Evolutionary conservation across 2,113 vertebrate genomes (phyloP).

Genomic region (Xenopus tropicalis): DNA sequence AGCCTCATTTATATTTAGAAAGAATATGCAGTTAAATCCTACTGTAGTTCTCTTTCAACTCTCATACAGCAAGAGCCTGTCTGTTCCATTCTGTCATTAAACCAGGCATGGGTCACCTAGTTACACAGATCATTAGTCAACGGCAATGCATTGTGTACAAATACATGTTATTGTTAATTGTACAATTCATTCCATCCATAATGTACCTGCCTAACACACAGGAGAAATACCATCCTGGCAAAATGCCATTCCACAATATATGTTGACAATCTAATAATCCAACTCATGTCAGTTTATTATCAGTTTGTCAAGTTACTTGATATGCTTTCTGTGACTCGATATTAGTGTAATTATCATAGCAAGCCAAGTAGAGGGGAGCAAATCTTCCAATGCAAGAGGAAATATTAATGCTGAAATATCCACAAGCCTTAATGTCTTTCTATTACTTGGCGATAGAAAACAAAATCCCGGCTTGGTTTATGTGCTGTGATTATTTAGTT

Average conservation of each 20-base stretch:
- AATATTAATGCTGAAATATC: too few species aligned
- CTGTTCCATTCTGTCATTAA: too few species aligned
- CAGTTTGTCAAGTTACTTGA: slow-evolving; percentile 21
- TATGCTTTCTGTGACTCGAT: slow-evolving; percentile 16
- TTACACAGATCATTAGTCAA: neutral
- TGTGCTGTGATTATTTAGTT: too few species aligned
- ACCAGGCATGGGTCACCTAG: too few species aligned
- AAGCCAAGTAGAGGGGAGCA: neutral
- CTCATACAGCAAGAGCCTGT: too few species aligned
- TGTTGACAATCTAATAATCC: slow-evolving; percentile 39
- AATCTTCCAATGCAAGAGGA: neutral
- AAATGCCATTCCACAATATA: slow-evolving; percentile 25
- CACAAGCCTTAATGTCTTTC: too few species aligned
- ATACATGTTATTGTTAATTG: neutral
- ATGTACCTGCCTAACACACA: slow-evolving; percentile 12
- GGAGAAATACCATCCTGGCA: slow-evolving; percentile 23
- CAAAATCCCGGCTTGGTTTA: too few species aligned
- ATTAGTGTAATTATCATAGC: slow-evolving; percentile 19
- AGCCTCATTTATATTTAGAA: too few species aligned
- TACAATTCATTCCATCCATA: neutral
- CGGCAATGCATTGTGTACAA: neutral
- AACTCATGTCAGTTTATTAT: slow-evolving; percentile 30
- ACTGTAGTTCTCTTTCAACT: neutral
- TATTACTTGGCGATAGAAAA: too few species aligned
- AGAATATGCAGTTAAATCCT: neutral